Evolutionary conservation across 2,113 vertebrate species (phyloP), one percentile per base, ranked within the genome.

Genomic region (Platanista minor): DNA sequence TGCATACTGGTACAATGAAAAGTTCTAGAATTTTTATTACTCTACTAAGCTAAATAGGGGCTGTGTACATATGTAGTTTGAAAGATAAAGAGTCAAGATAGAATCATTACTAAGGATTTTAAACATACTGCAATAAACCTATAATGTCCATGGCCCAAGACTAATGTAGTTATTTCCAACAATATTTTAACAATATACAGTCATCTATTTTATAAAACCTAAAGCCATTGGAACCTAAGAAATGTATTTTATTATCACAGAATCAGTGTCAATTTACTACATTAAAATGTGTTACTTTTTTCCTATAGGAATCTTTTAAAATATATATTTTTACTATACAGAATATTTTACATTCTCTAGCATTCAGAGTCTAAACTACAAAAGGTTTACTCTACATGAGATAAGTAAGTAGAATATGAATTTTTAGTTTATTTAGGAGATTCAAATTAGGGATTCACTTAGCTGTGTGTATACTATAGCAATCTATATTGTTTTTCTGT

Each of bases 1-100:
- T 99, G 98, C 98, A 99, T 99, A 98, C 95, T 98, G 98, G 96
- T 97, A 98, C 98, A 99, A 98, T 99, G 98, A 98, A 98, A 98
- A 98, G 98, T 98, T 98, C 98, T 98, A 98, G 97, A 98, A 92
- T 98, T 97, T 93, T 98, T 97, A 99, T 99, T 99, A 99, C 98
- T 98, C 86, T 93, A 75, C 75, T 98, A 97, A 98, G 98, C 95
- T 86, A 98, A 98, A 98, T 98, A 97, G 89, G 94, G 95, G 96
- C 85, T 15, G 95, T 94, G 90, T 3, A 78, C 95, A 97, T 96
- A 98, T 97, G 97, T 94, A 98, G 97, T 98, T 98, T 98, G 96
- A 97, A 98, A 98, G 98, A 98, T 67, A 98, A 97, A 97, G 94
- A 98, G 98, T 97, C 95, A 98, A 98, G 95, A 54, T 54, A 78